A percentile compares a stretch with the other conserved stretches of the same genome.
phyloP scores from a whole-genome alignment of 2,113 vertebrate species.

The Daphoenositta chrysoptera region DNA sequence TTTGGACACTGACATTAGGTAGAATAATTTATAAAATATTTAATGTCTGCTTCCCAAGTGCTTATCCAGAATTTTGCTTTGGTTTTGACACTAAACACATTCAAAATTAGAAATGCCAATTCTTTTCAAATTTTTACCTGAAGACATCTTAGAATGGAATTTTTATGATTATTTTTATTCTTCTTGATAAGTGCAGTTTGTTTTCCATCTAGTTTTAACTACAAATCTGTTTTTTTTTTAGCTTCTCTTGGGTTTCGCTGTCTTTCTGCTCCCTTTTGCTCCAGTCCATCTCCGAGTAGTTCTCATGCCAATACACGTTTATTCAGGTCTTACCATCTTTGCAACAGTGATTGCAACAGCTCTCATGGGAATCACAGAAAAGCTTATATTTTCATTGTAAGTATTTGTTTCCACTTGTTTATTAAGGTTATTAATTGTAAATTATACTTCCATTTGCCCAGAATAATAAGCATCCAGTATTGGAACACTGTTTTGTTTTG shows the following conservation, averaged over 20 bases:
- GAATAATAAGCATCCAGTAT: neutral
- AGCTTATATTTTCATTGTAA: constrained; percentile 91
- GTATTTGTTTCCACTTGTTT: constrained; percentile 63
- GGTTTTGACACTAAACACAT: neutral
- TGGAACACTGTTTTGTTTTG: neutral
- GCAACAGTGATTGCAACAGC: constrained; percentile 80
- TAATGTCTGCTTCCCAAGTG: neutral
- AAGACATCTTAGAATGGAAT: neutral
- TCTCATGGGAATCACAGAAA: constrained; percentile 95
- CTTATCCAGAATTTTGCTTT: neutral
- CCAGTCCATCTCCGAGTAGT: constrained; percentile 75
- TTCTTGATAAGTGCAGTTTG: neutral
- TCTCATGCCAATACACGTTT: constrained; percentile 88
- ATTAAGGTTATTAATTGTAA: neutral
- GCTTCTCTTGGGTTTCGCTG: constrained; percentile 83
- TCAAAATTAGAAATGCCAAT: neutral
- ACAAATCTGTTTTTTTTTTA: constrained; percentile 57
- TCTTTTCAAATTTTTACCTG: neutral
- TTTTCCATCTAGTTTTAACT: neutral
- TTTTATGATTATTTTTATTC: neutral
- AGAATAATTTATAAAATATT: neutral
- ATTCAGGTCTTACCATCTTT: constrained; percentile 87
- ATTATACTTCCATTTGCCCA: neutral
- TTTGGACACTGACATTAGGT: neutral
- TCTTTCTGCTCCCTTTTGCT: constrained; percentile 87